Evolutionary conservation across 2,797 vertebrate species (phyloP).

Genomic region (Ceryle rudis): DNA sequence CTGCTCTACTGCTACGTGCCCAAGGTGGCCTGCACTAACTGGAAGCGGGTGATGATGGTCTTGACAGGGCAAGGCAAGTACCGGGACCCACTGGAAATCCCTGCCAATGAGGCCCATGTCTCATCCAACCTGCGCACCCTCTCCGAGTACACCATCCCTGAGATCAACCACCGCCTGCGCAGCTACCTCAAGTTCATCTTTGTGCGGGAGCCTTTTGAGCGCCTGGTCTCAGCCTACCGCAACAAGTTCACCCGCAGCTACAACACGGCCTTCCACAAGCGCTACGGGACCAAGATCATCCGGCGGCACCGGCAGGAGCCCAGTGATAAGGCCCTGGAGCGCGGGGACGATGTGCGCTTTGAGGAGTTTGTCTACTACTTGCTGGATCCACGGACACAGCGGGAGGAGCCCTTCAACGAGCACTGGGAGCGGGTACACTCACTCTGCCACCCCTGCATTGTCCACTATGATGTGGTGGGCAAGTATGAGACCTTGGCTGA

Average conservation of each 20-base stretch:
- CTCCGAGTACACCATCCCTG: conserved; percentile 85
- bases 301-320: conserved; percentile 85
- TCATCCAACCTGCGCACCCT: conserved; percentile 88
- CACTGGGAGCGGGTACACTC: conserved; percentile 96
- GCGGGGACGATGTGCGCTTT: conserved; percentile 89
- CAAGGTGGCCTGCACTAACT: conserved; percentile 97
- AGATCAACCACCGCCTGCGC: conserved; percentile 92
- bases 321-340: conserved; percentile 80
- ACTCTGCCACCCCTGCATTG: conserved; percentile 94
- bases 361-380: conserved; percentile 93
- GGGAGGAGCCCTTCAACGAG: conserved; percentile 91
- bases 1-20: conserved; percentile 98
- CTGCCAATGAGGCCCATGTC: conserved; percentile 90
- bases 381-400: conserved; percentile 90
- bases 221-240: conserved; percentile 92
- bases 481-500: conserved; percentile 92
- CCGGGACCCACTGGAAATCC: conserved; percentile 88
- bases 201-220: conserved; percentile 93
- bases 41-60: conserved; percentile 96
- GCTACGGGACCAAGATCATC: conserved; percentile 92
- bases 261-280: conserved; percentile 93
- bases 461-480: conserved; percentile 94
- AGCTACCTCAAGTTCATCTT: conserved; percentile 95
- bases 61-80: conserved; percentile 86
- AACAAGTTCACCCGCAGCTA: conserved; percentile 94